Evolutionary conservation across 2,797 vertebrate genomes (phyloP).

Genomic region (Hyperoplus lanceolatus): DNA sequence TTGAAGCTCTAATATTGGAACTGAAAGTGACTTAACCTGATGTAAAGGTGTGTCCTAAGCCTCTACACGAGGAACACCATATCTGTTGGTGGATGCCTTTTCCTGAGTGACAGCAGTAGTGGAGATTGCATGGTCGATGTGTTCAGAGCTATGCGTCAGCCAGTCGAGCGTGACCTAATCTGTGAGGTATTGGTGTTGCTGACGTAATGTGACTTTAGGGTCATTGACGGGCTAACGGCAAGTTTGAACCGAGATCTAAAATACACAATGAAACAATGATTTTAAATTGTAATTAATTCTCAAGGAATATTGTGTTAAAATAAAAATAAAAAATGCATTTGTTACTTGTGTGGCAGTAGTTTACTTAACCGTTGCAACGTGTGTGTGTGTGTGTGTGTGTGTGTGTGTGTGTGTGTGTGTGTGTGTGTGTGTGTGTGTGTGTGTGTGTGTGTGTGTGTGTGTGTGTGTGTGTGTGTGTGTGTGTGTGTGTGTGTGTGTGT

Average conservation of each 20-base stretch:
- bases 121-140: neutral
- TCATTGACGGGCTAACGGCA: neutral
- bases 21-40: constrained; percentile 52
- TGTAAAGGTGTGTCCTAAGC: constrained; percentile 6
- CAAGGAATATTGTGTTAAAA: neutral
- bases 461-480: too few species aligned
- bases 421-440: too few species aligned
- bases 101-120: neutral
- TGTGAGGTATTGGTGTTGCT: neutral
- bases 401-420: too few species aligned
- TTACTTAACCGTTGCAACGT: too few species aligned
- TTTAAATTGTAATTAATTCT: neutral
- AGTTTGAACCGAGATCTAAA: neutral
- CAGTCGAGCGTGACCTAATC: too few species aligned
- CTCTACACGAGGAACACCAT: constrained; percentile 6
- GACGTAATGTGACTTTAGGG: neutral
- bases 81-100: neutral
- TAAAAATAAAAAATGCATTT: neutral
- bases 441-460: too few species aligned
- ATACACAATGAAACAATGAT: neutral
- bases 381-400: too few species aligned
- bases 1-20: neutral
- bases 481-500: too few species aligned
- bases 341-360: neutral
- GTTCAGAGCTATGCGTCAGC: constrained; percentile 5